Percentiles rank a stretch among this genome's conserved stretches.
Conservation (phyloP, 2,888 invertebrate genomes). For the Pristionchus exspectatus region DNA sequence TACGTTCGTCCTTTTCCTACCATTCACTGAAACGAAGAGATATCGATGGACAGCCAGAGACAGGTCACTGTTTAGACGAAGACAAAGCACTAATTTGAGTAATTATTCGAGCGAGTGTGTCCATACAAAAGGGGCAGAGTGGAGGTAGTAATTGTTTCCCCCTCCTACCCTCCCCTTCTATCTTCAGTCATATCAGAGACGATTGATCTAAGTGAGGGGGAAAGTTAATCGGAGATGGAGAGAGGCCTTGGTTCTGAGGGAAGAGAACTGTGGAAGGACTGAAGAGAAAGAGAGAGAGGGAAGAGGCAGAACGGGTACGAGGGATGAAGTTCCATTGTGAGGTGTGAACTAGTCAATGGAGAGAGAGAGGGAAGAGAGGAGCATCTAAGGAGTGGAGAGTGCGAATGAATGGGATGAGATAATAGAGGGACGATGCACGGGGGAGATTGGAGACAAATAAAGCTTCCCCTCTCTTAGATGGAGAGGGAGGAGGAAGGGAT, state of each 20-base stretch:
- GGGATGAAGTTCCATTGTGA: slow-evolving; percentile 47
- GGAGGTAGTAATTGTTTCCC: slow-evolving; percentile 53
- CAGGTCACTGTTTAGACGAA: slow-evolving; percentile 47
- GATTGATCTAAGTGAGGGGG: slow-evolving; percentile 47
- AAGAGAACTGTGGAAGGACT: slow-evolving; percentile 34
- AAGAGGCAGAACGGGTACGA: slow-evolving; percentile 32
- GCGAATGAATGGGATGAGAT: slow-evolving; percentile 50
- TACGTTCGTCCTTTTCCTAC: slow-evolving; percentile 5
- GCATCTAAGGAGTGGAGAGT: slow-evolving; percentile 40
- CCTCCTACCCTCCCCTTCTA: neutral
- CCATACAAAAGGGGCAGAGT: slow-evolving; percentile 43
- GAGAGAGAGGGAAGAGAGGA: slow-evolving; percentile 9
- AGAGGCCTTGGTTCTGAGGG: slow-evolving; percentile 23
- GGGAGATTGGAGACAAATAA: slow-evolving; percentile 51
- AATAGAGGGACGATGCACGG: slow-evolving; percentile 32
- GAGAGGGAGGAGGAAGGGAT: neutral
- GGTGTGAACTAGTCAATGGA: slow-evolving; percentile 36
- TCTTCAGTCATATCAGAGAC: slow-evolving; percentile 22
- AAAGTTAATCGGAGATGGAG: neutral
- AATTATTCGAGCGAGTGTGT: slow-evolving; percentile 43
- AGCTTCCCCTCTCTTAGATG: slow-evolving; percentile 33
- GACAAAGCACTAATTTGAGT: slow-evolving; percentile 48
- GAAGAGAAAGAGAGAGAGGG: slow-evolving; percentile 30
- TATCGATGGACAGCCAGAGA: slow-evolving; percentile 46
- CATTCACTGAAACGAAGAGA: neutral